Evolutionary conservation across 2,888 invertebrate species (phyloP).

Genomic region (Mimumesa dahlbomi): DNA sequence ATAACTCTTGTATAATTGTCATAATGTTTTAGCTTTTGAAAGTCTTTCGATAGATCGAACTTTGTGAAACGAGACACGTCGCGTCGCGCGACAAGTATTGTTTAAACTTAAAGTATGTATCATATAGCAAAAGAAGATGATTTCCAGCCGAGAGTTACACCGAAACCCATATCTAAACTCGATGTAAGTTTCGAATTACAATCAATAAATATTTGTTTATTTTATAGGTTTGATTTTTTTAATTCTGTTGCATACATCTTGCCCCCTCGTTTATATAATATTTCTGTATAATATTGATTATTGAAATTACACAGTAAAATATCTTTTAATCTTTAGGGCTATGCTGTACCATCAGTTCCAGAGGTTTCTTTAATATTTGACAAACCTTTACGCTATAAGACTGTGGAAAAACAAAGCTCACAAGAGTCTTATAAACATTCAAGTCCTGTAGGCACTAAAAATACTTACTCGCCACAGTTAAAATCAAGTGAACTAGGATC

Average conservation of each 20-base stretch:
- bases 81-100: no score
- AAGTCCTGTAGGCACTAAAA: no score
- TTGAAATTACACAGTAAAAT: no score
- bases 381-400: slow-evolving; percentile 47
- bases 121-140: slow-evolving; percentile 68
- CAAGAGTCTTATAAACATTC: no score
- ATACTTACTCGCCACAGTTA: no score
- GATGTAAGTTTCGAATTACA: slow-evolving; percentile 58
- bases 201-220: neutral
- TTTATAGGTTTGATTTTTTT: neutral
- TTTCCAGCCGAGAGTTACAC: slow-evolving; percentile 71
- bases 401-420: slow-evolving; percentile 16
- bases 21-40: no score
- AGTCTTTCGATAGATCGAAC: no score
- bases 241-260: neutral
- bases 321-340: slow-evolving; percentile 57
- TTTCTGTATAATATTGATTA: neutral
- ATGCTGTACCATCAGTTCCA: slow-evolving; percentile 70
- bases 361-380: slow-evolving; percentile 75
- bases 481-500: no score
- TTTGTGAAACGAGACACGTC: no score
- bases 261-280: slow-evolving; percentile 14
- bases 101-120: slow-evolving; percentile 38
- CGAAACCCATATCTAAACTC: slow-evolving; percentile 63
- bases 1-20: no score